phyloP scores from a whole-genome alignment of 2,888 invertebrate species.

The Sclerodermus sp. region DNA sequence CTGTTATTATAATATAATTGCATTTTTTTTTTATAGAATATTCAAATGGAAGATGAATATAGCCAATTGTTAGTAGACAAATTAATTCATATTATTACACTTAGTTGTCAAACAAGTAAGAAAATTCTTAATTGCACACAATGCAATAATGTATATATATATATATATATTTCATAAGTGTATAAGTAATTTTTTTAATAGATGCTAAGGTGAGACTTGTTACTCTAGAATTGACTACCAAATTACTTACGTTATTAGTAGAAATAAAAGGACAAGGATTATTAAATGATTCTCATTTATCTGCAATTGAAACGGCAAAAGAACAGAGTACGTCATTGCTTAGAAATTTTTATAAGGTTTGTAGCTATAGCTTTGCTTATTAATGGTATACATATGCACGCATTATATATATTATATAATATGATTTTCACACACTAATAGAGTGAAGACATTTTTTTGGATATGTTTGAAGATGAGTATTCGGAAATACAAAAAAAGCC shows the following conservation, averaged over 20 bases:
- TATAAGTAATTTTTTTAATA: slow-evolving; percentile 41
- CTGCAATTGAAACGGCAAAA: slow-evolving; percentile 70
- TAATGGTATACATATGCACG: background rate
- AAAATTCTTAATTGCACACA: slow-evolving; percentile 15
- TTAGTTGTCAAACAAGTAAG: slow-evolving; percentile 85
- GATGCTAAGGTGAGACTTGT: slow-evolving; percentile 88
- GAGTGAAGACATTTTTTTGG: slow-evolving; percentile 96
- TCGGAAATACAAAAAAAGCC: slow-evolving; percentile 87
- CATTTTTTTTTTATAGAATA: background rate
- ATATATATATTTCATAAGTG: background rate
- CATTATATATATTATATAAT: background rate
- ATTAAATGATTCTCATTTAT: slow-evolving; percentile 70
- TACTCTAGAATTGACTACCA: slow-evolving; percentile 86
- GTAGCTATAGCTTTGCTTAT: background rate
- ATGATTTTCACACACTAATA: slow-evolving; percentile 39
- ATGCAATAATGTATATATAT: background rate
- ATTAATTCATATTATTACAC: slow-evolving; percentile 78
- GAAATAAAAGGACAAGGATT: slow-evolving; percentile 63
- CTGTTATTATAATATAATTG: background rate
- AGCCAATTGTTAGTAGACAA: slow-evolving; percentile 82
- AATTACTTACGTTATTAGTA: slow-evolving; percentile 74
- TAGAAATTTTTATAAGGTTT: slow-evolving; percentile 86
- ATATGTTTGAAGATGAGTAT: slow-evolving; percentile 98
- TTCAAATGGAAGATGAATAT: slow-evolving; percentile 57
- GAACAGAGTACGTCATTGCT: slow-evolving; percentile 83